These are phyloP conservation scores for Bradypus variegatus DNA, from an alignment of 2,797 vertebrate genomes.

Conservation along the genomic window DNA sequence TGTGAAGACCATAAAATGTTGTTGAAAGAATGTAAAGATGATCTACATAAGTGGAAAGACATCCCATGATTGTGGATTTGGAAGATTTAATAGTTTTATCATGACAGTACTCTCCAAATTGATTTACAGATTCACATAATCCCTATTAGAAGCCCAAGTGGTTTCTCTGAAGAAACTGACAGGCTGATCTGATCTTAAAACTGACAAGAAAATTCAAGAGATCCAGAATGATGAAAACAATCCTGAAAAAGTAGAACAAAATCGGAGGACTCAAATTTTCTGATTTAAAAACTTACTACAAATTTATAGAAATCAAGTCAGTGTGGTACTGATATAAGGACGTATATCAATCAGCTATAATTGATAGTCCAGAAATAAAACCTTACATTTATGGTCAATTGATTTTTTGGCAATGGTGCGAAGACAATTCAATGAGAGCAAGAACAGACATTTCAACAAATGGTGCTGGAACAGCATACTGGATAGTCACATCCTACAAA, in stretches of 20 bases:
- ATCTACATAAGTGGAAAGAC: background rate
- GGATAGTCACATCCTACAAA: background rate
- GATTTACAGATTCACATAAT: background rate
- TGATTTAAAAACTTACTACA: background rate
- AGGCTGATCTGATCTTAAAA: background rate
- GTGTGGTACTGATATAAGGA: background rate
- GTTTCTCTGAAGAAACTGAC: background rate
- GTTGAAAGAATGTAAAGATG: background rate
- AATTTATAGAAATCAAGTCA: background rate
- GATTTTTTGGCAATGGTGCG: background rate
- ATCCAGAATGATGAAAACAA: background rate
- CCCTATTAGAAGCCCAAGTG: background rate
- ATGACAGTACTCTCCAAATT: background rate
- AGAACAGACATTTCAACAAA: background rate
- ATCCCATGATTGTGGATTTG: background rate
- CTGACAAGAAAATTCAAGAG: background rate
- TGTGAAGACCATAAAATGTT: background rate
- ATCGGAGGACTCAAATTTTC: background rate
- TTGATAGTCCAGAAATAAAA: background rate
- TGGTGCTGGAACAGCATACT: background rate
- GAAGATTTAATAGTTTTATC: background rate
- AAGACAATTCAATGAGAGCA: background rate
- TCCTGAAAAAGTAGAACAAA: background rate
- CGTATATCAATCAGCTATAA: background rate
- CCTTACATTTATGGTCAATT: background rate